Base-by-base conservation (phyloP, 2,888 invertebrate genomes). In the Tuta absoluta region DNA sequence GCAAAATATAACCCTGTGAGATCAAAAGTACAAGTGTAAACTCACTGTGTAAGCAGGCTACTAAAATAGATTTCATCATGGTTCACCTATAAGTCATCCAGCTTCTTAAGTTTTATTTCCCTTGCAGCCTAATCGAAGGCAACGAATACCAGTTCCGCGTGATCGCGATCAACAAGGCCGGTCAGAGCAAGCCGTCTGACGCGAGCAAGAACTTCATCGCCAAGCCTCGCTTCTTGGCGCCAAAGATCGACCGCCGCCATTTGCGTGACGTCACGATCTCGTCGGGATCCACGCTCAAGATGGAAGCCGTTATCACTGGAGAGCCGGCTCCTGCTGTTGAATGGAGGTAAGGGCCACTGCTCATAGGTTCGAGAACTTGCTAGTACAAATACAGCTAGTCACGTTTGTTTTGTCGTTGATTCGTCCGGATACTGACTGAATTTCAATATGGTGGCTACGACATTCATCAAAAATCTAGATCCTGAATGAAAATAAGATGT, bases 81-180 rank as follows among this genome's bases (percentile, higher is more conserved):
- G n/a, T n/a, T n/a, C n/a, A n/a, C n/a, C n/a, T n/a, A n/a, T n/a
- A 3, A 41, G n/a, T 41, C n/a, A 41, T 5, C 41, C 41, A 41
- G 28, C 28, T 28, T 33, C 33, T 33, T 8, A 33, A 2, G 38
- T 38, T 14, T 14, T 1, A 7, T 51, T 51, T 21, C 11, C 3
- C 45, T 68, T 65, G 2, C 81, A 92, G 92, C 51, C 88, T 99
- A 59, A 96, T 96, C 77, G 98, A 98, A 92, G 98, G 98, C 72
- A 97, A 98, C 82, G 98, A 98, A 81, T 98, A 98, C 85, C 98
- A 98, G 86, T 99, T 99, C 95, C 95, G 99, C 37, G 95, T 99
- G 37, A 94, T 98, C 71, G 99, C 99, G 10, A 93, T 98, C 63
- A 99, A 99, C 90, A 97, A 97, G 84, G 98, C 97, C 11, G 99